phyloP scores from a whole-genome alignment of 2,113 vertebrate species.

The Danionella cerebrum region DNA sequence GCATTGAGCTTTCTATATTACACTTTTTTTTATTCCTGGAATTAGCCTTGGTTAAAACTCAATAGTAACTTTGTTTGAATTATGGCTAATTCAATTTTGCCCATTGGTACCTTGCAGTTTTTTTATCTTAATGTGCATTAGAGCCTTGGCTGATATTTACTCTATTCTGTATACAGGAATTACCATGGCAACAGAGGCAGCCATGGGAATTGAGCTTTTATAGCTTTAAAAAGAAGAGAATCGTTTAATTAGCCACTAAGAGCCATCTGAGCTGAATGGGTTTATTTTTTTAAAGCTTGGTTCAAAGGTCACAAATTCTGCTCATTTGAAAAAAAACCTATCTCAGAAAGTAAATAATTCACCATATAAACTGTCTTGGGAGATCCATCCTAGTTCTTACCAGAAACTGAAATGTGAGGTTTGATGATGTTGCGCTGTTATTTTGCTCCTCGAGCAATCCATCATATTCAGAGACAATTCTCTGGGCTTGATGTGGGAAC shows the following conservation, averaged over 20 bases:
- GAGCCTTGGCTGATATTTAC: background rate
- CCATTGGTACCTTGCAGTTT: too few species aligned
- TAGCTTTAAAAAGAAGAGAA: background rate
- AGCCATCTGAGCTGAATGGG: background rate
- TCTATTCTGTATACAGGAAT: background rate
- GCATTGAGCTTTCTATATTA: too few species aligned
- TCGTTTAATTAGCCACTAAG: background rate
- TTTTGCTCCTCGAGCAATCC: background rate
- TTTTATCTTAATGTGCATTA: too few species aligned
- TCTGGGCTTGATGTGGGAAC: background rate
- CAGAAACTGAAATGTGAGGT: background rate
- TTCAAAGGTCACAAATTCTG: background rate
- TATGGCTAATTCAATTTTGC: too few species aligned
- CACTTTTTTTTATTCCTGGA: too few species aligned
- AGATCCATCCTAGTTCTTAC: background rate
- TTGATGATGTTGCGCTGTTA: conserved; percentile 1
- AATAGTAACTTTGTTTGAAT: too few species aligned
- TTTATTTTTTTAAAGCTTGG: background rate
- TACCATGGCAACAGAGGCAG: background rate
- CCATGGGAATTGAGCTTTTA: conserved; percentile 1
- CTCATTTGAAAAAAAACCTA: background rate
- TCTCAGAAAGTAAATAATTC: conserved; percentile 9
- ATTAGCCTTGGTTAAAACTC: too few species aligned
- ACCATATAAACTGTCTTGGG: background rate
- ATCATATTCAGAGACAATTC: background rate